Evolutionary conservation across 2,888 invertebrate species (phyloP), one percentile per base, ranked within the genome.

Genomic region (Fragum sueziense): DNA sequence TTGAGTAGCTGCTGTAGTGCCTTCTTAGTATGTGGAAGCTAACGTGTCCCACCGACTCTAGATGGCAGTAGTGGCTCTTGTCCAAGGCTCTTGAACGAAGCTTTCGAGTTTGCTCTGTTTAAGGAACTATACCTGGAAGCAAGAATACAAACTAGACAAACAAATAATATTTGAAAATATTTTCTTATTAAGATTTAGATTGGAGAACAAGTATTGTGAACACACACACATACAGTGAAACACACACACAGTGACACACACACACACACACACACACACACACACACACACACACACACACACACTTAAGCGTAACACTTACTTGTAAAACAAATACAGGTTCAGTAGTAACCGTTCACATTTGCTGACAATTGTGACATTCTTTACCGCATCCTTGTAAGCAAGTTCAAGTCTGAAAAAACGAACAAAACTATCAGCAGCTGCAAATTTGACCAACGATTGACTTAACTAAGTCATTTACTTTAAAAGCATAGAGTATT

Each of bases 271-370:
- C n/a, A n/a, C n/a, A n/a, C n/a, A n/a, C n/a, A n/a, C n/a, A n/a
- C n/a, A n/a, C n/a, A n/a, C n/a, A n/a, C n/a, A n/a, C n/a, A n/a
- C n/a, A n/a, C n/a, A n/a, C n/a, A 54, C 7, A 17, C 22, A n/a
- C 9, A 17, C 7, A 22, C 25, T 7, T n/a, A 17, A 7, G n/a
- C 9, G n/a, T 54, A 9, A 14, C 22, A 72, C 75, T 62, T 75
- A 79, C 75, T 72, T 79, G 72, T 79, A 79, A 34, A 79, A 79
- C 11, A 79, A n/a, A 41, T 74, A 79, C 1, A 79, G n/a, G 41
- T 79, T 79, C 0, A 79, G 59, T 17, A 79, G 41, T 31, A 79
- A 59, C 0, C 31, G 22, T 7, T 79, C 79, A 61, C 75, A 75
- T 33, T 47, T 68, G 52, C 69, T 37, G 27, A 22, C 33, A 61